phyloP scores from a whole-genome alignment of 2,888 invertebrate genomes.

The Hydropsyche betteni region DNA sequence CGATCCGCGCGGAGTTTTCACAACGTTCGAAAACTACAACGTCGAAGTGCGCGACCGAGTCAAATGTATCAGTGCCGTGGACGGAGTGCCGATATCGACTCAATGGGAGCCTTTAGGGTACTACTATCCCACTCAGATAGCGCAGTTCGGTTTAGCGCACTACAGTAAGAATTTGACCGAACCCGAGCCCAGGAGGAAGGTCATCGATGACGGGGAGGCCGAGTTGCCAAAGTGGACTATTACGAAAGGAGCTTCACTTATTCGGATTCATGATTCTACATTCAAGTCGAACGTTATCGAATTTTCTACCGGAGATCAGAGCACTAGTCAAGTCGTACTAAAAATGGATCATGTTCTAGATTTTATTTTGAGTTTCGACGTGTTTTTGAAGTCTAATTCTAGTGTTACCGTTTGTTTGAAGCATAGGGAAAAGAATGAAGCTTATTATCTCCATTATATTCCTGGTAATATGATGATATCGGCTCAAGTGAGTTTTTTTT shows the following conservation, averaged over 20 bases:
- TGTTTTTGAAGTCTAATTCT: slow-evolving; percentile 80
- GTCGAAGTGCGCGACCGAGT: slow-evolving; percentile 96
- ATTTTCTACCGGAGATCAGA: slow-evolving; percentile 77
- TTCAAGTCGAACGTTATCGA: slow-evolving; percentile 72
- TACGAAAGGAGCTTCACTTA: slow-evolving; percentile 74
- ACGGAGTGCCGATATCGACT: slow-evolving; percentile 95
- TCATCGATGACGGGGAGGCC: slow-evolving; percentile 80
- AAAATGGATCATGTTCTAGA: slow-evolving; percentile 75
- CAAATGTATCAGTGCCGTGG: slow-evolving; percentile 92
- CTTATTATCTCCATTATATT: slow-evolving; percentile 84
- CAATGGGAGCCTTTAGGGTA: slow-evolving; percentile 97
- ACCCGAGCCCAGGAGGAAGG: slow-evolving; percentile 76
- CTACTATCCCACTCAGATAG: slow-evolving; percentile 98
- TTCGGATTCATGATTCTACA: slow-evolving; percentile 69
- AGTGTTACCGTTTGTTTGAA: slow-evolving; percentile 83
- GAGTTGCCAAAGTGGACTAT: slow-evolving; percentile 76
- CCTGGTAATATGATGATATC: slow-evolving; percentile 78
- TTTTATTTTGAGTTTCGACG: slow-evolving; percentile 79
- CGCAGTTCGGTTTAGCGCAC: slow-evolving; percentile 97
- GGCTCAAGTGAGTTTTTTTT: slow-evolving; percentile 66
- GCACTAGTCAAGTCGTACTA: slow-evolving; percentile 73
- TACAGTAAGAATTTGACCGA: slow-evolving; percentile 95
- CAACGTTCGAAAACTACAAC: slow-evolving; percentile 98
- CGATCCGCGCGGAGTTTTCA: slow-evolving; percentile 89
- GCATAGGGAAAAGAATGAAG: slow-evolving; percentile 79